Conservation (phyloP, 2,888 invertebrate genomes). For the Hecatera dysodea region DNA sequence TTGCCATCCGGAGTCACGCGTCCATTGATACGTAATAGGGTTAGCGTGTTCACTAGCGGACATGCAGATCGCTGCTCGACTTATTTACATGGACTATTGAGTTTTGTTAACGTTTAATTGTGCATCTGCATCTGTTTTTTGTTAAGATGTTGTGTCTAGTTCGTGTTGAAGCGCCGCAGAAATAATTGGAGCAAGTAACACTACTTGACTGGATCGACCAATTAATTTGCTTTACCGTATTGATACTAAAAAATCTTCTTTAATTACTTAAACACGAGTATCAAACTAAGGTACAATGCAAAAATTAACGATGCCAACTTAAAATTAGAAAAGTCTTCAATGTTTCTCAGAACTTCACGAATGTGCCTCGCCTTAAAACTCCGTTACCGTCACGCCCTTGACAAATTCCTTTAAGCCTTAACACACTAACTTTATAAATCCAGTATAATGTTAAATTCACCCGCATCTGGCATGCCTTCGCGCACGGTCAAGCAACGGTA, state of each 20-base stretch:
- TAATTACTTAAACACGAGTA: background rate
- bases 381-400: background rate
- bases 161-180: constrained; percentile 26
- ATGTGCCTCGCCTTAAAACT: background rate
- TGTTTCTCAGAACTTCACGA: background rate
- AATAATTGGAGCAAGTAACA: constrained; percentile 21
- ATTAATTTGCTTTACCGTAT: constrained; percentile 20
- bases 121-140: constrained; percentile 42
- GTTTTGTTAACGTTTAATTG: constrained; percentile 46
- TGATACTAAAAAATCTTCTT: background rate
- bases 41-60: constrained; percentile 71
- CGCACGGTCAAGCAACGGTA: constrained; percentile 72
- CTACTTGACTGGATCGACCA: constrained; percentile 15
- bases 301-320: background rate
- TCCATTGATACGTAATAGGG: constrained; percentile 75
- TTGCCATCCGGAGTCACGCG: constrained; percentile 70
- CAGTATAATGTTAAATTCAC: constrained; percentile 31
- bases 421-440: constrained; percentile 35
- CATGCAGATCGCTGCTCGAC: constrained; percentile 46
- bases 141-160: constrained; percentile 8
- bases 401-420: constrained; percentile 24
- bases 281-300: background rate
- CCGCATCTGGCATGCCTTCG: constrained; percentile 39
- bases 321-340: too few species aligned
- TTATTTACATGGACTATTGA: constrained; percentile 62